Conservation (phyloP, 2,888 invertebrate species). For the Nemurella pictetii region DNA sequence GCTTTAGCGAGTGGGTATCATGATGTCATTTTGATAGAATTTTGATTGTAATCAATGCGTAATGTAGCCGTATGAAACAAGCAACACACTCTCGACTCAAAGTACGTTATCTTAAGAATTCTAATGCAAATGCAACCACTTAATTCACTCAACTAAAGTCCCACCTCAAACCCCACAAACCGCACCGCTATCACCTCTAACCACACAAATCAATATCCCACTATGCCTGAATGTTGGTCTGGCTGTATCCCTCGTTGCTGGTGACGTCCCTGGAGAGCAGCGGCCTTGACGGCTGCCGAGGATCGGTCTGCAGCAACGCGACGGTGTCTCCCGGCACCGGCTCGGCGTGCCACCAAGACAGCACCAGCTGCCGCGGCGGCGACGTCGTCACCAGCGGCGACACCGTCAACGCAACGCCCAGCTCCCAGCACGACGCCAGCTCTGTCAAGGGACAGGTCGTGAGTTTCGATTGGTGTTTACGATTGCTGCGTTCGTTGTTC, state of each 20-base stretch:
- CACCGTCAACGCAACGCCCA: constrained; percentile 8
- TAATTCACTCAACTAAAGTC: too few species aligned
- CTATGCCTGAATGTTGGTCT: constrained; percentile 3
- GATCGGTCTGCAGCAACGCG: not conserved
- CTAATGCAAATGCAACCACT: too few species aligned
- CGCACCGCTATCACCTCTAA: too few species aligned
- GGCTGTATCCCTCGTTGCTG: not conserved
- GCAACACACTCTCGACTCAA: too few species aligned
- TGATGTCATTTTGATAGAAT: too few species aligned
- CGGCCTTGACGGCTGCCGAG: not conserved
- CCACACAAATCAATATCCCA: not conserved
- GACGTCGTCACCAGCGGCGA: constrained; percentile 7
- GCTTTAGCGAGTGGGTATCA: too few species aligned
- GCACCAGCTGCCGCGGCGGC: constrained; percentile 13
- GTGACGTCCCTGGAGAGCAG: not conserved
- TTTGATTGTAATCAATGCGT: too few species aligned
- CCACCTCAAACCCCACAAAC: too few species aligned
- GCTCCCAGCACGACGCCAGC: not conserved
- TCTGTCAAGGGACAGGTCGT: not conserved
- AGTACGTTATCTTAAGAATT: too few species aligned
- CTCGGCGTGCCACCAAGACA: constrained; percentile 24
- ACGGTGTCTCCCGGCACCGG: not conserved
- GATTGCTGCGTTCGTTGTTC: too few species aligned
- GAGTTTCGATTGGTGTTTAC: too few species aligned
- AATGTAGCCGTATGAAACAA: too few species aligned